A percentile compares a stretch with the other conserved stretches of the same genome.
Conservation (phyloP, 2,888 invertebrate species). For the Caenorhabditis sp. region DNA sequence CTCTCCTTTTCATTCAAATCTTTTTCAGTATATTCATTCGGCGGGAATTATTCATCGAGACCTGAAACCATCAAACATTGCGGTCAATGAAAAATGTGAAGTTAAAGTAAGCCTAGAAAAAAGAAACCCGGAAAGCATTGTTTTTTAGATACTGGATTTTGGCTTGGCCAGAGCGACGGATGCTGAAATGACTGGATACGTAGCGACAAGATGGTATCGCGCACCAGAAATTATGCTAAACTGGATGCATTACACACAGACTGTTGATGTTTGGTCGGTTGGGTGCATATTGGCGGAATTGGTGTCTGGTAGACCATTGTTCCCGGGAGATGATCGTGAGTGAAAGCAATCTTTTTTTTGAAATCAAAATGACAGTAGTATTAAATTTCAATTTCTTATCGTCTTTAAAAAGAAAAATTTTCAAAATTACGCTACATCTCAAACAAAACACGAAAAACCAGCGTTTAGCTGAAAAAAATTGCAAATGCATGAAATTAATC, state of each 20-base stretch:
- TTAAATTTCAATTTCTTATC: background rate
- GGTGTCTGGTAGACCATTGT: slow-evolving; percentile 61
- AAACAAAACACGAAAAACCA: no score
- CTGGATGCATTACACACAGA: slow-evolving; percentile 93
- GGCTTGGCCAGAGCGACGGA: slow-evolving; percentile 77
- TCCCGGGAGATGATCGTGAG: slow-evolving; percentile 66
- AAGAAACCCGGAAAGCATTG: background rate
- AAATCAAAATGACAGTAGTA: background rate
- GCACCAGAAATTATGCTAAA: slow-evolving; percentile 76
- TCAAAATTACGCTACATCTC: no score
- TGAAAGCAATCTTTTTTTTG: background rate
- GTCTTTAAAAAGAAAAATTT: no score
- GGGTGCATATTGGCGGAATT: slow-evolving; percentile 69
- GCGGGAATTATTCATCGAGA: slow-evolving; percentile 97
- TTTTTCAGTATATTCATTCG: slow-evolving; percentile 85
- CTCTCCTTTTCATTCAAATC: background rate
- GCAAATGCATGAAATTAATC: no score
- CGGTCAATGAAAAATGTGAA: slow-evolving; percentile 99
- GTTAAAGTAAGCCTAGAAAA: slow-evolving; percentile 76
- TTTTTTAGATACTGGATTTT: slow-evolving; percentile 75
- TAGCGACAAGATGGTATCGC: slow-evolving; percentile 78
- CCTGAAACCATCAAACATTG: slow-evolving; percentile 96
- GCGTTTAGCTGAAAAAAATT: no score
- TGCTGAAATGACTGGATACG: slow-evolving; percentile 76
- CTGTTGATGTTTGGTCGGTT: slow-evolving; percentile 73